phyloP scores from a whole-genome alignment of 2,113 vertebrate species.

The Calonectris borealis region DNA sequence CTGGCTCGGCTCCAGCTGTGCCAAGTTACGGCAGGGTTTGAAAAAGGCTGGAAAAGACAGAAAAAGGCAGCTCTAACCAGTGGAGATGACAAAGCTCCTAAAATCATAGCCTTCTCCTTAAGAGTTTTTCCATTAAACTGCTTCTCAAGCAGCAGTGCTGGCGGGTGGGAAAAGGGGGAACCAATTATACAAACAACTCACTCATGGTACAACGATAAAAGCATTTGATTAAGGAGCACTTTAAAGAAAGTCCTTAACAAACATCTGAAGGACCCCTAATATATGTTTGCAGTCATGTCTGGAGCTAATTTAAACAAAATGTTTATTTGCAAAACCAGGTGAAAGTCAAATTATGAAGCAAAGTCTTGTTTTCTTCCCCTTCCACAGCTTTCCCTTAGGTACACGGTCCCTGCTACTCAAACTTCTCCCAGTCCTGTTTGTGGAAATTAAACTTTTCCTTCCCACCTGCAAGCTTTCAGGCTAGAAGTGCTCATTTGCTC shows the following conservation, averaged over 20 bases:
- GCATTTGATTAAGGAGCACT: not conserved
- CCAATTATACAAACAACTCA: not conserved
- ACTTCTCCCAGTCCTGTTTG: not conserved
- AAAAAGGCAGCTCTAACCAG: not conserved
- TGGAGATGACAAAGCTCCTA: not conserved
- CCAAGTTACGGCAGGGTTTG: not conserved
- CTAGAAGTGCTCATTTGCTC: not conserved
- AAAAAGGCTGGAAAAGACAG: not conserved
- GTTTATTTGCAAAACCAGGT: not conserved
- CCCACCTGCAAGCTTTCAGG: not conserved
- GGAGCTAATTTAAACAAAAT: not conserved
- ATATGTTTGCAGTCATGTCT: not conserved
- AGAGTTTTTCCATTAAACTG: not conserved
- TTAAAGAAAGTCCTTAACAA: not conserved
- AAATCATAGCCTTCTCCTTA: not conserved
- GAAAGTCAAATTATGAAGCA: not conserved
- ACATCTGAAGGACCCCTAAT: not conserved
- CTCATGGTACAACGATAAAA: not conserved
- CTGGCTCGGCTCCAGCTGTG: not conserved
- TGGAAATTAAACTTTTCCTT: not conserved
- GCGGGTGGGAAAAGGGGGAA: not conserved
- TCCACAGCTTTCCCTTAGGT: not conserved
- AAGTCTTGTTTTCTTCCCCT: not conserved
- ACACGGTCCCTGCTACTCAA: fast-evolving
- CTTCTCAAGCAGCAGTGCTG: not conserved